phyloP scores from a whole-genome alignment of 2,797 vertebrate genomes.

The Lithobates pipiens region DNA sequence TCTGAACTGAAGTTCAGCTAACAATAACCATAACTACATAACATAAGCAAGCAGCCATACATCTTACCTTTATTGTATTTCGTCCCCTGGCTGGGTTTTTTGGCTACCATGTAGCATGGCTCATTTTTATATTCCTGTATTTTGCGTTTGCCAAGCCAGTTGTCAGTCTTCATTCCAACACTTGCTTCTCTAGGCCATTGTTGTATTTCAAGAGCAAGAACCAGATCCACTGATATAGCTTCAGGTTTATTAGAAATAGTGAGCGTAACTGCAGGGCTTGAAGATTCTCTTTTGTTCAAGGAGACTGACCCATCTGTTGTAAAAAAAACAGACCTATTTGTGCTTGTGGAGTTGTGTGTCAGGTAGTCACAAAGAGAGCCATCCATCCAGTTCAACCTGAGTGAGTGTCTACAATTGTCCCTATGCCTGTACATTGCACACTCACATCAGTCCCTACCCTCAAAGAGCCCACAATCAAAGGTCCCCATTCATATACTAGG shows the following conservation, averaged over 20 bases:
- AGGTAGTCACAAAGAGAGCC: too few relatives aligned
- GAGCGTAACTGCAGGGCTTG: not conserved
- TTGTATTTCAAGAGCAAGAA: not conserved
- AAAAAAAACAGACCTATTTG: not conserved
- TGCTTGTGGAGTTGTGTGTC: too few relatives aligned
- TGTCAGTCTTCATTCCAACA: not conserved
- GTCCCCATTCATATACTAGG: too few relatives aligned
- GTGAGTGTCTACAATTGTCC: too few relatives aligned
- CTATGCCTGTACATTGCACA: too few relatives aligned
- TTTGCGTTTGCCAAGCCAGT: not conserved
- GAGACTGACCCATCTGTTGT: not conserved
- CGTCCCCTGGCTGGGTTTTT: not conserved
- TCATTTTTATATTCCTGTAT: too few relatives aligned
- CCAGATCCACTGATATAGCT: slow-evolving; percentile 2
- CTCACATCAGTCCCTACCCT: too few relatives aligned
- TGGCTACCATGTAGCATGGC: slow-evolving; percentile 3
- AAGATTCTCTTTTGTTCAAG: not conserved
- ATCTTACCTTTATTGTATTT: not conserved
- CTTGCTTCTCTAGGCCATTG: not conserved
- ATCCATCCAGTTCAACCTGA: too few relatives aligned
- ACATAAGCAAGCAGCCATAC: too few relatives aligned
- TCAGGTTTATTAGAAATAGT: not conserved
- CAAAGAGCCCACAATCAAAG: too few relatives aligned
- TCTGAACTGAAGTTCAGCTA: too few relatives aligned
- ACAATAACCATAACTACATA: too few relatives aligned